phyloP scores from a whole-genome alignment of 2,113 vertebrate species.

The Zingel zingel region DNA sequence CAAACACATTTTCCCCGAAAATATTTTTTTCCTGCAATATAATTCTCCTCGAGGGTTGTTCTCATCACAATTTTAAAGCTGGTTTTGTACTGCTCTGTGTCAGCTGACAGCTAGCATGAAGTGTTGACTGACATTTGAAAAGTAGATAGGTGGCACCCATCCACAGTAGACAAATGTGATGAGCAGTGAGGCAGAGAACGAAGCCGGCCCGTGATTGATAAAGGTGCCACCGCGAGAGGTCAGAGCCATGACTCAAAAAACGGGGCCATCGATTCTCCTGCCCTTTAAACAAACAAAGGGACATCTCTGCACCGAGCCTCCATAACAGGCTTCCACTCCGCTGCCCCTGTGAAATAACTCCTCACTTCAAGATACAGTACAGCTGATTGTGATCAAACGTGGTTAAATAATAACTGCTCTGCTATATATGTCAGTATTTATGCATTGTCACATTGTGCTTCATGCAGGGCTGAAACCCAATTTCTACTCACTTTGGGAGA shows the following conservation, averaged over 20 bases:
- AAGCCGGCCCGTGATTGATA: conserved; percentile 79
- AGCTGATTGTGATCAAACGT: conserved; percentile 35
- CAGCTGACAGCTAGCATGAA: conserved; percentile 62
- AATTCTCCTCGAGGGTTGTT: conserved; percentile 39
- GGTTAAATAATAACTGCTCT: not conserved
- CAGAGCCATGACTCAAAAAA: conserved; percentile 84
- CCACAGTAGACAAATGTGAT: conserved; percentile 73
- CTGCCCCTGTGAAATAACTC: conserved; percentile 53
- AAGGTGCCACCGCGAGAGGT: conserved; percentile 81
- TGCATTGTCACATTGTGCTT: not conserved
- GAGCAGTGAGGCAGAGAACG: conserved; percentile 73
- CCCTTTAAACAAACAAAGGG: conserved; percentile 86
- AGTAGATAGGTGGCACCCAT: conserved; percentile 63
- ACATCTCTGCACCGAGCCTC: conserved; percentile 60
- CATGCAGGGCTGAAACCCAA: conserved; percentile 4
- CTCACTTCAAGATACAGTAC: conserved; percentile 38
- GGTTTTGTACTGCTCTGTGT: conserved; percentile 52
- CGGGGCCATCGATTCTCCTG: conserved; percentile 80
- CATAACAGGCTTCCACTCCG: conserved; percentile 42
- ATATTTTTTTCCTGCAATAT: conserved; percentile 39
- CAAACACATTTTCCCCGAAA: conserved; percentile 41
- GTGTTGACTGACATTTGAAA: conserved; percentile 70
- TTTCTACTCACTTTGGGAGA: conserved; percentile 18
- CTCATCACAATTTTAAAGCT: conserved; percentile 50
- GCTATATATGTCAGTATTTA: conserved; percentile 18